Evolutionary conservation across 2,113 vertebrate species (phyloP), one percentile per base, ranked within the genome.

Genomic region (Hassar affinis): DNA sequence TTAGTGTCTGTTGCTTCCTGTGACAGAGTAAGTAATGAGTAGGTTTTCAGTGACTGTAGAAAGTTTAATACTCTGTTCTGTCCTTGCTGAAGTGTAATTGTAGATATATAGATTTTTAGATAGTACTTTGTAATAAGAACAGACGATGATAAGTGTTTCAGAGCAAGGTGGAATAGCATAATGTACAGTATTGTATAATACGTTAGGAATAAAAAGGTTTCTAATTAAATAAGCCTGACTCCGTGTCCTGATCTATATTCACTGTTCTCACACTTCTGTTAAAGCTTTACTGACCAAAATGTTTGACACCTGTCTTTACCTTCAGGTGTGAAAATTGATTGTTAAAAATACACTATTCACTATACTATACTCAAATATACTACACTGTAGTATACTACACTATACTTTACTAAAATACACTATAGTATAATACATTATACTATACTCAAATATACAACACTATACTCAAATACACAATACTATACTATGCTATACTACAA

Each of bases 31-130:
- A 11, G 4, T 7, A 1, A 9, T 71, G 4, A 20, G 35, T 47
- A 33, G 38, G 5, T 38, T 10, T 49, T 47, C n/a, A 57, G n/a
- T 25, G n/a, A 30, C 15, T 18, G 20, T 27, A 35, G 51, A 6
- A 22, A 6, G 4, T 20, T 14, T 49, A 49, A 33, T 14, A 68
- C 11, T 9, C 6, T 42, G 11, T 56, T 62, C 8, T 14, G 30
- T 38, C 15, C 30, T 17, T 33, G 27, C 42, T 81, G 30, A 56
- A 20, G n/a, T 35, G 30, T 57, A 51, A 54, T 45, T 82, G 56
- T 62, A 82, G 69, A 82, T 33, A 62, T 75, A 15, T 82, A 45
- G 42, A 42, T 47, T 59, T 82, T 52, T 71, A 61, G 68, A 82
- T 59, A 42, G 22, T 69, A 69, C 68, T 81, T 69, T 72, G 57